Percentiles rank a stretch among this genome's conserved stretches.
Evolutionary conservation across 2,888 invertebrate genomes (phyloP).

Genomic region (Chrysomela aeneicollis): DNA sequence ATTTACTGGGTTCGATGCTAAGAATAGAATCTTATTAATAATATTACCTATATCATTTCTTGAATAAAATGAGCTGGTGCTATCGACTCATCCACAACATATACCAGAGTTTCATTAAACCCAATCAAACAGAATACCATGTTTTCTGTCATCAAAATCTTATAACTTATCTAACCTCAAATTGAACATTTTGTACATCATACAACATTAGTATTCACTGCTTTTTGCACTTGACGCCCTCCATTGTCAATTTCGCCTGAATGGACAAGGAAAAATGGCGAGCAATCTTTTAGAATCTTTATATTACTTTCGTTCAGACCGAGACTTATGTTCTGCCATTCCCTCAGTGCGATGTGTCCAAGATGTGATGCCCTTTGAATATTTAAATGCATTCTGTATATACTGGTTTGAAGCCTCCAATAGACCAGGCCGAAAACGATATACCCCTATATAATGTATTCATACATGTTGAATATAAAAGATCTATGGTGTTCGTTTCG

Average conservation of each 20-base stretch:
- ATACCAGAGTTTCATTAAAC: too few relatives aligned
- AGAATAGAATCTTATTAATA: too few relatives aligned
- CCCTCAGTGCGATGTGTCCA: constrained; percentile 51
- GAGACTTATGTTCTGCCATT: constrained; percentile 57
- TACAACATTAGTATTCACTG: constrained; percentile 6
- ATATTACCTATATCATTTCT: too few relatives aligned
- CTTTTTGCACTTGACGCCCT: constrained; percentile 15
- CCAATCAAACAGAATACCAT: too few relatives aligned
- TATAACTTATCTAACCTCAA: too few relatives aligned
- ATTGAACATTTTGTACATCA: neutral
- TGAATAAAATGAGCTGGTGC: too few relatives aligned
- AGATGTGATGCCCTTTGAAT: constrained; percentile 51
- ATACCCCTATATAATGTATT: neutral
- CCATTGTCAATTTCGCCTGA: constrained; percentile 36
- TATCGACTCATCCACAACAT: too few relatives aligned
- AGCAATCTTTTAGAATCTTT: constrained; percentile 60
- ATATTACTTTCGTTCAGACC: constrained; percentile 56
- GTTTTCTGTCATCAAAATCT: too few relatives aligned
- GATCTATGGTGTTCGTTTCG: too few relatives aligned
- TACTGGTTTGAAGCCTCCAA: neutral
- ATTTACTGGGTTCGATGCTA: too few relatives aligned
- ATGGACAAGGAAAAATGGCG: constrained; percentile 55
- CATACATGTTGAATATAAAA: too few relatives aligned
- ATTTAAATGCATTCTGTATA: constrained; percentile 52
- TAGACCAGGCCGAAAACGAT: constrained; percentile 13